Evolutionary conservation across 2,797 vertebrate genomes (phyloP), one percentile per base, ranked within the genome.

Genomic region (Argya squamiceps): DNA sequence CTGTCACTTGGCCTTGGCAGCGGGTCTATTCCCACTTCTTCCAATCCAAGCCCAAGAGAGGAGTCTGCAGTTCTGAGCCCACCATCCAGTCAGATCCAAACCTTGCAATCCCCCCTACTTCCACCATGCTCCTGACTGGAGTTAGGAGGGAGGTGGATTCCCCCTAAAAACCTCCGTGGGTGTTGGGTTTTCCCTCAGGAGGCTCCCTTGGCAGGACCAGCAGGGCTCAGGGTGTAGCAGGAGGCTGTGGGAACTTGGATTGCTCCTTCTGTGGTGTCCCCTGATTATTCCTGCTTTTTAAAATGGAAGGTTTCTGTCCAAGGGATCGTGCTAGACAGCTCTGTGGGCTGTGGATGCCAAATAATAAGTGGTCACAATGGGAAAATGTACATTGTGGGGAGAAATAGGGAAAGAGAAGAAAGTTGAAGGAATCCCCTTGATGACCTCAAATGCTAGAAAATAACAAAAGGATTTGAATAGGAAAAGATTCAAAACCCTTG

Each of bases 1-100:
- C 24, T 1, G 0, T 73, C 1, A 0, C n/a, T 41, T 68, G 84
- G 30, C 9, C 20, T 13, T 41, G 46, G 36, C 22, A 17, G 0
- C 1, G 8, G 10, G 12, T 56, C 43, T 53, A 9, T 37, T 37
- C 27, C 46, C 29, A 10, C 19, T 23, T 37, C 8, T 55, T 80
- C 36, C 36, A 20, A 5, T n/a, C 10, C 43, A 16, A 71, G 30
- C 16, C 22, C n/a, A 22, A 24, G 47, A 12, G 27, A 63, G 27
- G 20, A 55, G 11, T 23, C 11, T 69, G 24, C 0, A 0, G 47
- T 50, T 90, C 36, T 78, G 39, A 69, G n/a, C 47, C n/a, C 5
- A 3, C 52, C 43, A 34, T 36, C 29, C 50, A 16, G 19, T 56
- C 78, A 37, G n/a, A 70, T 26, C 18, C 39, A 52, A 39, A 46